phyloP scores from a whole-genome alignment of 2,888 invertebrate genomes.

The Scotopteryx bipunctaria region DNA sequence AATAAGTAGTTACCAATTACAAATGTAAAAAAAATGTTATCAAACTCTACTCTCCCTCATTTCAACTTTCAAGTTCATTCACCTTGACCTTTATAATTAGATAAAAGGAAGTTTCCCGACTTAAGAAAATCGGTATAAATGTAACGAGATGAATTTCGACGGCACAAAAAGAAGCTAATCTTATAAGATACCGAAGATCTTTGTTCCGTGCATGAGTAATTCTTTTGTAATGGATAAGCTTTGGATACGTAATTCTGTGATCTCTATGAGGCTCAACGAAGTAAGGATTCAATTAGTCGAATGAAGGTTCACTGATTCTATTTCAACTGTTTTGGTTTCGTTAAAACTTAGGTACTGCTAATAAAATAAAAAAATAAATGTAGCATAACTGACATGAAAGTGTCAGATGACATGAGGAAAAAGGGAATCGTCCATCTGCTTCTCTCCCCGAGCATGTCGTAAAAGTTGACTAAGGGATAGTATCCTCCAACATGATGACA shows the following conservation, averaged over 20 bases:
- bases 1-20: too few relatives aligned
- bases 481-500: too few relatives aligned
- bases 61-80: conserved; percentile 30
- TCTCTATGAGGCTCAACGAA: conserved; percentile 17
- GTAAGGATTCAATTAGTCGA: neutral
- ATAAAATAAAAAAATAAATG: too few relatives aligned
- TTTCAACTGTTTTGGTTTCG: too few relatives aligned
- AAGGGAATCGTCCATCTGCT: too few relatives aligned
- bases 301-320: neutral
- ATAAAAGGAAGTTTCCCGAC: conserved; percentile 47
- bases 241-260: conserved; percentile 24
- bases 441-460: too few relatives aligned
- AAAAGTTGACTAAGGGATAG: too few relatives aligned
- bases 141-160: conserved; percentile 44
- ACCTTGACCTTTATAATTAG: conserved; percentile 48
- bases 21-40: too few relatives aligned
- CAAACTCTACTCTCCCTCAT: neutral
- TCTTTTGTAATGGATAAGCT: conserved; percentile 35
- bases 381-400: too few relatives aligned
- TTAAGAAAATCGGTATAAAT: conserved; percentile 40
- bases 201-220: conserved; percentile 42
- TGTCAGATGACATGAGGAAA: too few relatives aligned
- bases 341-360: too few relatives aligned
- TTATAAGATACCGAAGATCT: conserved; percentile 42
- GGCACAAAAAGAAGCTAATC: conserved; percentile 46